Conservation (phyloP, 2,888 invertebrate genomes). For the Parochlus steinenii region DNA sequence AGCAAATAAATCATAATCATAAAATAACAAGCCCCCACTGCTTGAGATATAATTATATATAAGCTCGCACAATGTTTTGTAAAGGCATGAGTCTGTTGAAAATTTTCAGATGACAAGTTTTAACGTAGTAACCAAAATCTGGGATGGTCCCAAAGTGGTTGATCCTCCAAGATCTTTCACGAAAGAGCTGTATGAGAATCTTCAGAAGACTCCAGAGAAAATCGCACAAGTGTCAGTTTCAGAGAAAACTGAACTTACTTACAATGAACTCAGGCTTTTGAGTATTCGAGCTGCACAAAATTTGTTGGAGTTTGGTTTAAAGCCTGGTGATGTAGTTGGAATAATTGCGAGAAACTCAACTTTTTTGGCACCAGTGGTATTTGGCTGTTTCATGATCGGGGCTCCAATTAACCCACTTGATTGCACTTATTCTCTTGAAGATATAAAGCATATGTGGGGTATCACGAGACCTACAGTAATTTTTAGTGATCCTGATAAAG, state of each 20-base stretch:
- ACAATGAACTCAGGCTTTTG: slow-evolving; percentile 6
- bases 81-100: slow-evolving; percentile 15
- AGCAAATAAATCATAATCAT: no score
- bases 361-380: slow-evolving; percentile 20
- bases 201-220: slow-evolving; percentile 4
- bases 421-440: slow-evolving; percentile 5
- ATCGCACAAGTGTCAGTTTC: slow-evolving; percentile 10
- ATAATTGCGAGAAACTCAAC: slow-evolving; percentile 23
- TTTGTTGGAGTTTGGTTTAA: slow-evolving; percentile 13
- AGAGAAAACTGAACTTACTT: slow-evolving; percentile 5
- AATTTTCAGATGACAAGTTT: slow-evolving; percentile 6
- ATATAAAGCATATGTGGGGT: slow-evolving; percentile 6
- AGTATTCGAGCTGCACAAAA: slow-evolving; percentile 12
- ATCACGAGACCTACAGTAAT: slow-evolving; percentile 5
- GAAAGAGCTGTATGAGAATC: no score
- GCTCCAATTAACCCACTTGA: slow-evolving; percentile 23
- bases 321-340: slow-evolving; percentile 18
- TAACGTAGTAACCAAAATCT: slow-evolving; percentile 5
- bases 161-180: no score
- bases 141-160: slow-evolving; percentile 4
- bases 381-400: slow-evolving; percentile 20
- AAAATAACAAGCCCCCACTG: no score
- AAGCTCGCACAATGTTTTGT: neutral
- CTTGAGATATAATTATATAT: no score
- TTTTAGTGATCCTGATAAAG: slow-evolving; percentile 6